Evolutionary conservation across 2,113 vertebrate genomes (phyloP).

Genomic region (Hippopotamus amphibius): DNA sequence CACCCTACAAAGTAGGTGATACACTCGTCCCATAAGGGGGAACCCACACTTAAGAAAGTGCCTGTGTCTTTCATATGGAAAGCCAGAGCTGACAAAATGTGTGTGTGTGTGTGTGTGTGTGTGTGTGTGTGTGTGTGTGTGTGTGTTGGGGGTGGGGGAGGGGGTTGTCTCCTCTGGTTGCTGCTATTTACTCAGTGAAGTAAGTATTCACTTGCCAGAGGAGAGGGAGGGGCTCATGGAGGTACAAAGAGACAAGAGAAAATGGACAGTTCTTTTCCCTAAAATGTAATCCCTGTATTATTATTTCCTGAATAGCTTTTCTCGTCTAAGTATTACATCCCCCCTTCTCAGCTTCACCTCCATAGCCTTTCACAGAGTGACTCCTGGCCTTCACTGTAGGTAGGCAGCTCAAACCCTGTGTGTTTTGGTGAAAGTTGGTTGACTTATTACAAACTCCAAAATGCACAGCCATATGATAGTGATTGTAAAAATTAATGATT

Average conservation of each 20-base stretch:
- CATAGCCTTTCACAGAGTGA: not conserved
- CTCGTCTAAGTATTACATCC: not conserved
- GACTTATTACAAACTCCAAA: not conserved
- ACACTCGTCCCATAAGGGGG: not conserved
- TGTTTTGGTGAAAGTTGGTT: not conserved
- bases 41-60: not conserved
- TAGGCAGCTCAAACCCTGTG: not conserved
- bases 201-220: not conserved
- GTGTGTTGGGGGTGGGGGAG: not conserved
- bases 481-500: not conserved
- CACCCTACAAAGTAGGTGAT: not conserved
- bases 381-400: not conserved
- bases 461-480: not conserved
- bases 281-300: not conserved
- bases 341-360: not conserved
- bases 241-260: not conserved
- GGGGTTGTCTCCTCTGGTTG: not conserved
- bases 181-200: not conserved
- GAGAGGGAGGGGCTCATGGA: not conserved
- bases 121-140: too few relatives aligned
- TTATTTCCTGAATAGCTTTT: not conserved
- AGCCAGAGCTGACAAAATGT: not conserved
- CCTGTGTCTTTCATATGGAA: not conserved
- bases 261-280: not conserved
- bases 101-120: too few relatives aligned